These are phyloP conservation scores for Catocala nupta DNA, from an alignment of 2,888 invertebrate species.

Conservation along the genomic window DNA sequence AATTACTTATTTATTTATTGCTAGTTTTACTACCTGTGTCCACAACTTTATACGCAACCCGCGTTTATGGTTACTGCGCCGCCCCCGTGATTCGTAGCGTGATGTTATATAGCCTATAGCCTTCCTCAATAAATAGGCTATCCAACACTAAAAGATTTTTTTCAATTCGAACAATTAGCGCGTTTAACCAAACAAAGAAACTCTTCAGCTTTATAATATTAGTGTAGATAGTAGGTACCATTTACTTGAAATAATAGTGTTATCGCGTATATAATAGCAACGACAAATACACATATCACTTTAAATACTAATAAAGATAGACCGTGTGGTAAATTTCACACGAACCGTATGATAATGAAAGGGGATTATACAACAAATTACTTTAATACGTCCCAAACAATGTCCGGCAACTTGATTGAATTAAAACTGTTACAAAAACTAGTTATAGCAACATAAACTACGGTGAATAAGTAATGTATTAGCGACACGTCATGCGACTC, in stretches of 20 bases:
- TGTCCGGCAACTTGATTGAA: conserved; percentile 64
- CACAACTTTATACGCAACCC: too few relatives aligned
- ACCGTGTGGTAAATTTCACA: conserved; percentile 39
- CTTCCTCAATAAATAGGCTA: too few relatives aligned
- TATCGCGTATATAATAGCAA: neutral
- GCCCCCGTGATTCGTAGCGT: too few relatives aligned
- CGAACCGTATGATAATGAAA: conserved; percentile 30
- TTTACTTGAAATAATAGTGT: neutral
- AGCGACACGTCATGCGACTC: conserved; percentile 72
- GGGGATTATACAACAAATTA: conserved; percentile 57
- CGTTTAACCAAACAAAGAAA: too few relatives aligned
- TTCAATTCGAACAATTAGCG: too few relatives aligned
- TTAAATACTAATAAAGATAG: conserved; percentile 14
- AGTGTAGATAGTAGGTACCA: too few relatives aligned
- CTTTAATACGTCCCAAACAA: conserved; percentile 67
- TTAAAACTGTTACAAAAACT: conserved; percentile 67
- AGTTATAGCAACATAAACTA: conserved; percentile 64
- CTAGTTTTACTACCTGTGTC: too few relatives aligned
- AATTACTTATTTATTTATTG: too few relatives aligned
- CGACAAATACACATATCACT: neutral
- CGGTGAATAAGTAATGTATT: conserved; percentile 75
- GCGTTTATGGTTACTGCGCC: too few relatives aligned
- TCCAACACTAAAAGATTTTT: too few relatives aligned
- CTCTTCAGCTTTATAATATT: too few relatives aligned
- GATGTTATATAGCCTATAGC: too few relatives aligned